Percentiles rank a stretch among this genome's conserved stretches.
These are phyloP conservation scores for Ceyx cyanopectus DNA, from an alignment of 2,113 vertebrate genomes.

Conservation along the genomic window DNA sequence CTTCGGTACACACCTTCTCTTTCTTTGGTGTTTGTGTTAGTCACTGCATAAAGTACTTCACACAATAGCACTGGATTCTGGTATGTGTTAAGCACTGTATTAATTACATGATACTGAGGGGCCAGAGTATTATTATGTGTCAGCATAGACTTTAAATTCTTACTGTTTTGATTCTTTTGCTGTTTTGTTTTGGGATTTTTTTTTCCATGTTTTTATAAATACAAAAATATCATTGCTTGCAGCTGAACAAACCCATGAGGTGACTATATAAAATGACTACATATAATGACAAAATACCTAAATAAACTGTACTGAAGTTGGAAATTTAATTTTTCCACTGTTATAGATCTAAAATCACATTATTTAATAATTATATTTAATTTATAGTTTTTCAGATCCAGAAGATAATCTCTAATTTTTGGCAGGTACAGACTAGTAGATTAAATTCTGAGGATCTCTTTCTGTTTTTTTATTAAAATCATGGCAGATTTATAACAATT, in stretches of 20 bases:
- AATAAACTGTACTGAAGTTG: background rate
- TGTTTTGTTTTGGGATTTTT: background rate
- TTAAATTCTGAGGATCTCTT: background rate
- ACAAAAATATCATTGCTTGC: background rate
- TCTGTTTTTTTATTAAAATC: background rate
- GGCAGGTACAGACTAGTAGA: background rate
- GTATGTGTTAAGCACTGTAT: background rate
- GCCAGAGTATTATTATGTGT: background rate
- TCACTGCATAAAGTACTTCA: background rate
- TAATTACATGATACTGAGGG: background rate
- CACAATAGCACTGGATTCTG: background rate
- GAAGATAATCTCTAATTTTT: background rate
- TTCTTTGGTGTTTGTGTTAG: background rate
- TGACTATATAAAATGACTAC: background rate
- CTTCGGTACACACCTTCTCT: constrained; percentile 77
- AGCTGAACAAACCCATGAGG: background rate
- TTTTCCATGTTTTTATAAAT: background rate
- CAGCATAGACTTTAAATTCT: background rate
- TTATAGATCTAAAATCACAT: background rate
- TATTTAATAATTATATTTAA: background rate
- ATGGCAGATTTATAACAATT: background rate
- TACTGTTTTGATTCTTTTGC: background rate
- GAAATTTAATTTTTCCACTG: background rate
- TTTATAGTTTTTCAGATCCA: background rate
- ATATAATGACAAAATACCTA: background rate